A percentile compares a stretch with the other conserved stretches of the same genome.
Evolutionary conservation across 23 tunicate genomes (phyloP).

Genomic region (Styela plicata): DNA sequence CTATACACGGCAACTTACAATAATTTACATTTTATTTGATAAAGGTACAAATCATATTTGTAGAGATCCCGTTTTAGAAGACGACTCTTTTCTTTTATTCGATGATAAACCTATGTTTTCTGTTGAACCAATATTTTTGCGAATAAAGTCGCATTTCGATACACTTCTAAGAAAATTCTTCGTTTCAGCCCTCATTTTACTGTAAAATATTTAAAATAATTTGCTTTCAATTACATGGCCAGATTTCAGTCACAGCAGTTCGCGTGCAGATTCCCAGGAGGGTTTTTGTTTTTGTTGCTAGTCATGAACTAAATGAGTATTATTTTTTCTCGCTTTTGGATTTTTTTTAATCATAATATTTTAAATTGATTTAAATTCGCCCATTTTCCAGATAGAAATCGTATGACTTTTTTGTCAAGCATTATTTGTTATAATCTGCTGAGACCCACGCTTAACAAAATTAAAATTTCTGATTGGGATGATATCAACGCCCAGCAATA

Average conservation of each 20-base stretch:
- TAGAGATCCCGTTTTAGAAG: not conserved
- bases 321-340: not conserved
- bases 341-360: too few species aligned
- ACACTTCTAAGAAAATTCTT: not conserved
- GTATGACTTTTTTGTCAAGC: too few species aligned
- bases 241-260: too few species aligned
- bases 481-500: too few species aligned
- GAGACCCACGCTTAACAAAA: too few species aligned
- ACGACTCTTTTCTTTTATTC: not conserved
- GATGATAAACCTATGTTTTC: not conserved
- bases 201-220: not conserved
- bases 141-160: not conserved
- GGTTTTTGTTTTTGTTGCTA: not conserved
- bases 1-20: too few species aligned
- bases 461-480: too few species aligned
- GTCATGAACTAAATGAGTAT: not conserved
- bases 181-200: constrained; percentile 8
- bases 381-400: too few species aligned
- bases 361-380: not conserved
- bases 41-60: too few species aligned
- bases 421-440: too few species aligned
- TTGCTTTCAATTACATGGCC: not conserved
- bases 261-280: not conserved
- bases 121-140: not conserved
- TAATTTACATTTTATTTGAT: too few species aligned